A percentile compares a stretch with the other conserved stretches of the same genome.
Conservation (phyloP, 2,113 vertebrate genomes). For the Microtus montanus region DNA sequence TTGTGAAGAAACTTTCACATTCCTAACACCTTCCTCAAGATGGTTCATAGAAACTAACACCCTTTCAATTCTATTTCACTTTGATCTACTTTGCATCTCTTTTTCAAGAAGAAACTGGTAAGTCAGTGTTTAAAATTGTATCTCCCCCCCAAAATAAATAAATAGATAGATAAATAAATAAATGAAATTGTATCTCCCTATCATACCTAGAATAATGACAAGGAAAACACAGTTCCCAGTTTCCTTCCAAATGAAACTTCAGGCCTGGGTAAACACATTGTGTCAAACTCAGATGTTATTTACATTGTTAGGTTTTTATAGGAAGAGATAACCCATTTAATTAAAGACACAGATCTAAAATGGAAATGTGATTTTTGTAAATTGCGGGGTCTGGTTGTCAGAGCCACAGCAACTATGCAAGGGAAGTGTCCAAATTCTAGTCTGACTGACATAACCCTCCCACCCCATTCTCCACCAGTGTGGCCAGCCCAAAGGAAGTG, state of each 20-base stretch:
- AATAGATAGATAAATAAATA: no score
- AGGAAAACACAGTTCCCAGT: not conserved
- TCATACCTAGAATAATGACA: constrained; percentile 28
- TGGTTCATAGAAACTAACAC: not conserved
- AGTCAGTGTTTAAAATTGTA: not conserved
- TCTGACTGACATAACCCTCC: not conserved
- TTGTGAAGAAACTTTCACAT: constrained; percentile 34
- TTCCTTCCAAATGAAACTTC: constrained; percentile 44
- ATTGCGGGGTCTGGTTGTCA: constrained; percentile 7
- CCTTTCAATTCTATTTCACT: not conserved
- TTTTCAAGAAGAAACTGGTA: not conserved
- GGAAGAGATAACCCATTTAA: constrained; percentile 18
- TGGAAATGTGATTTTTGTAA: constrained; percentile 10
- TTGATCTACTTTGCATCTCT: constrained; percentile 31
- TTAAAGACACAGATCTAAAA: constrained; percentile 37
- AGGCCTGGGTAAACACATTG: not conserved
- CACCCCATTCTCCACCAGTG: not conserved
- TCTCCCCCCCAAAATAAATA: not conserved
- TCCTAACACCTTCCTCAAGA: constrained; percentile 30
- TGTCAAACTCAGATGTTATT: constrained; percentile 8
- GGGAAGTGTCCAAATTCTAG: not conserved
- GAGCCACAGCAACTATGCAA: not conserved
- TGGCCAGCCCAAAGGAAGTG: not conserved
- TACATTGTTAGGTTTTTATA: not conserved
- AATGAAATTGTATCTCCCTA: not conserved